Conservation (phyloP, 2,888 invertebrate genomes). For the Cephonodes hylas region DNA sequence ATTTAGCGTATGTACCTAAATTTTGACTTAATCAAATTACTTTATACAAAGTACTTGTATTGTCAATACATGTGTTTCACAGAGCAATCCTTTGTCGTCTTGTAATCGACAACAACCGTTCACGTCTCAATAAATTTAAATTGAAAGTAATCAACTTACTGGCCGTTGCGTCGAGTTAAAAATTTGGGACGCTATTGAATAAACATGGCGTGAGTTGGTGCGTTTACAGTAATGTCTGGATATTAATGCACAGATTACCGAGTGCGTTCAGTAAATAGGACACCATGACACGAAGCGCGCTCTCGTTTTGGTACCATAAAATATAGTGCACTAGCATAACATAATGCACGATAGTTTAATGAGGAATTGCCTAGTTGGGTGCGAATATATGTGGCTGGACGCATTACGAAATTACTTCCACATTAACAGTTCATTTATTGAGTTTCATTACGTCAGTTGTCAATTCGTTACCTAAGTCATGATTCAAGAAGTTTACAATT, state of each 20-base stretch:
- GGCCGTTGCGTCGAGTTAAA: constrained; percentile 23
- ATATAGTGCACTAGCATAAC: constrained; percentile 30
- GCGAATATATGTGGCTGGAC: too few species aligned
- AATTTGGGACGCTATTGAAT: constrained; percentile 43
- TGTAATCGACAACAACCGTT: constrained; percentile 1
- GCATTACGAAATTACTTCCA: too few species aligned
- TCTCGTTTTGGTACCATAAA: constrained; percentile 50
- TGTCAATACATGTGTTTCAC: background rate
- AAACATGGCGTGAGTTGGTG: constrained; percentile 40
- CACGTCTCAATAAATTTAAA: constrained; percentile 13
- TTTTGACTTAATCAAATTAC: background rate
- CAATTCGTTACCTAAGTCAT: too few species aligned
- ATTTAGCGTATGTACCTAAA: background rate
- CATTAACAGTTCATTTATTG: background rate
- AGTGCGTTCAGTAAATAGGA: constrained; percentile 54
- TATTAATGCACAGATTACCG: constrained; percentile 55
- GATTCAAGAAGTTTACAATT: background rate
- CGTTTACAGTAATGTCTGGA: constrained; percentile 43
- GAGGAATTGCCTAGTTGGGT: too few species aligned
- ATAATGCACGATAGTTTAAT: constrained; percentile 32
- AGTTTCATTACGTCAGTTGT: too few species aligned
- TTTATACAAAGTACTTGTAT: background rate
- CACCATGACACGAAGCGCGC: constrained; percentile 52
- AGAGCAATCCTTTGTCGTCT: background rate
- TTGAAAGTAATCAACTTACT: constrained; percentile 16